Base-by-base conservation (phyloP, 37 sponge, comb jelly and placozoan genomes). In the Chondrosia reniformis region DNA sequence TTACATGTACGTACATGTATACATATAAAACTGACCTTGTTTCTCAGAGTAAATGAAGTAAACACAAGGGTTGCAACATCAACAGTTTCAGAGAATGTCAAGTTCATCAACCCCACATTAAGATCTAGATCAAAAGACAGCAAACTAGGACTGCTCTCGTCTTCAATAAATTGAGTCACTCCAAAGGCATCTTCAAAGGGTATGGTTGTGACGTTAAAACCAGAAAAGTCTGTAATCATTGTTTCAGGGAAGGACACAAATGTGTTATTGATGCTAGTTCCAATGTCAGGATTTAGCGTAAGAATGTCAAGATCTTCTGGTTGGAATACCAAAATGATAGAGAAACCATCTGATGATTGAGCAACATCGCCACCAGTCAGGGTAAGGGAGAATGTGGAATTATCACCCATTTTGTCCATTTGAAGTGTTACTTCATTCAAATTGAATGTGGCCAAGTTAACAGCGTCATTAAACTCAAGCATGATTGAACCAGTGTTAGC, bases 71-170 rank as follows among this genome's bases (percentile, higher is more conserved):
- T 82, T 25, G 56, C 30, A 27, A 76, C 74, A 87, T 86, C 85
- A 1, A 94, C 75, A 10, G 91, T 87, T 73, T 94, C 95, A 22
- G 95, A 79, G 76, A 95, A 95, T 0, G 87, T 89, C 3, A 95
- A 38, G 45, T 86, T 85, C 37, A 95, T 76, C 6, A 73, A n/a
- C 34, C 93, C 87, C 71, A 74, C 52, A 34, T 89, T 69, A 25
- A 95, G 58, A 75, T 95, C 87, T n/a, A 95, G 56, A 33, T 25
- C 64, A 67, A 92, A 84, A 24, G 49, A 25, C 3, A 59, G 45
- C 27, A 95, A 55, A 21, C 15, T 38, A 9, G 96, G 92, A 28
- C 82, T 78, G 13, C 88, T 79, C 15, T 30, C 36, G 76, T 95
- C 96, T 40, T 56, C 10, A 32, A 83, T 62, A 27, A 85, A 75